Evolutionary conservation across 1,140 invertebrate species (phyloP).

Genomic region (Heliconius hewitsoni): DNA sequence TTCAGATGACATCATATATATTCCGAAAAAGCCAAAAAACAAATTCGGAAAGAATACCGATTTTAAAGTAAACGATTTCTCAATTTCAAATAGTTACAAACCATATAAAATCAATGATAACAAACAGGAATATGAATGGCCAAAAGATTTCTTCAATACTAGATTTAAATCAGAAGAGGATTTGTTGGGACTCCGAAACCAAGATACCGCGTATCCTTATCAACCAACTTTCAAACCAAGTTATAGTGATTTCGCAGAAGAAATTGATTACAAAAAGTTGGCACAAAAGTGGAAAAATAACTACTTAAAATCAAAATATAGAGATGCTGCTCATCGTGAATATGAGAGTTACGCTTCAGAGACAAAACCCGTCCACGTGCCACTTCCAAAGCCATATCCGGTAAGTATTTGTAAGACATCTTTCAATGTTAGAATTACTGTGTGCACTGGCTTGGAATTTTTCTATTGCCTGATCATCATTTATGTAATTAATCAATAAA

Average conservation of each 20-base stretch:
- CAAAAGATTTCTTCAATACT: slow-evolving; percentile 48
- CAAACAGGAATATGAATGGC: slow-evolving; percentile 58
- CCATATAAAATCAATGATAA: slow-evolving; percentile 47
- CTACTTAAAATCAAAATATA: slow-evolving; percentile 68
- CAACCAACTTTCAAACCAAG: slow-evolving; percentile 58
- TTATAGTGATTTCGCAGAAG: slow-evolving; percentile 51
- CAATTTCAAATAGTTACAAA: slow-evolving; percentile 42
- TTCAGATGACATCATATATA: slow-evolving; percentile 59
- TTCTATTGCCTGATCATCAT: slow-evolving; percentile 39
- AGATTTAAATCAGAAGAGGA: slow-evolving; percentile 74
- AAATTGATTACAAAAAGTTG: slow-evolving; percentile 62
- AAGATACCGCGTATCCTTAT: slow-evolving; percentile 63
- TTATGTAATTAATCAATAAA: slow-evolving; percentile 63
- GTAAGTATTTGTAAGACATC: slow-evolving; percentile 56
- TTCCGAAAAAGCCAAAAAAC: slow-evolving; percentile 58
- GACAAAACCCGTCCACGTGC: slow-evolving; percentile 61
- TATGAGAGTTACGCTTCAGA: slow-evolving; percentile 66
- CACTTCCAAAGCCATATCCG: slow-evolving; percentile 67
- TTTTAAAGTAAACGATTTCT: slow-evolving; percentile 49
- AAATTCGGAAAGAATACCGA: slow-evolving; percentile 51
- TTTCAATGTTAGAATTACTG: slow-evolving; percentile 28
- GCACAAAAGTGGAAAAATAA: slow-evolving; percentile 71
- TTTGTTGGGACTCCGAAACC: slow-evolving; percentile 68
- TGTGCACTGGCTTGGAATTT: slow-evolving; percentile 44
- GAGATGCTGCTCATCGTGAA: slow-evolving; percentile 55